A percentile compares a stretch with the other conserved stretches of the same genome.
phyloP scores from a whole-genome alignment of 2,797 vertebrate genomes.

The Dermochelys coriacea region DNA sequence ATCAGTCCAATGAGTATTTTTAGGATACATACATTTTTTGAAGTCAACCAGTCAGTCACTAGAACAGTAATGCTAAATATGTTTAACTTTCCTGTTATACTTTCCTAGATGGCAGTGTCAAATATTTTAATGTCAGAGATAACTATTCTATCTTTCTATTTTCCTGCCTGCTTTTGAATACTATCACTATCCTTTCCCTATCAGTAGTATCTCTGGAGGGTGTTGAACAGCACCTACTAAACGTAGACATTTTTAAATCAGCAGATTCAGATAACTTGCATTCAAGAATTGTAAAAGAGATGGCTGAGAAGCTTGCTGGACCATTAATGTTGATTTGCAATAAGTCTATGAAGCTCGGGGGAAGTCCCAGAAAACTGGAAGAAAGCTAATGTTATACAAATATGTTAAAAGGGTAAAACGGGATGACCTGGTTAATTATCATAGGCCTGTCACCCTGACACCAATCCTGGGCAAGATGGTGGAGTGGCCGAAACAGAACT shows the following conservation, averaged over 20 bases:
- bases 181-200: too few relatives aligned
- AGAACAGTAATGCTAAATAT: not conserved
- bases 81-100: not conserved
- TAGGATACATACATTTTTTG: not conserved
- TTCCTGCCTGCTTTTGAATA: not conserved
- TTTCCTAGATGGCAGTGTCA: not conserved
- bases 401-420: not conserved
- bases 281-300: too few relatives aligned
- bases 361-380: not conserved
- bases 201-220: too few relatives aligned
- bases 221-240: too few relatives aligned
- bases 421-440: not conserved
- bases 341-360: not conserved
- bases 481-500: not conserved
- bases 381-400: not conserved
- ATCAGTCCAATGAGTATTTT: not conserved
- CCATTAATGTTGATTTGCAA: not conserved
- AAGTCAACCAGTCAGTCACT: not conserved
- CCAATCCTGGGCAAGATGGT: not conserved
- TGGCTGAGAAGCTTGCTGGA: too few relatives aligned
- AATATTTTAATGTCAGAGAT: not conserved
- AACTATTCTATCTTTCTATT: not conserved
- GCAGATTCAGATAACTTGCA: too few relatives aligned
- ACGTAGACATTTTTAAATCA: too few relatives aligned
- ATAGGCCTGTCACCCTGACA: not conserved